A percentile compares a stretch with the other conserved stretches of the same genome.
Evolutionary conservation across 2,113 vertebrate genomes (phyloP).

Genomic region (Ciconia maguari): DNA sequence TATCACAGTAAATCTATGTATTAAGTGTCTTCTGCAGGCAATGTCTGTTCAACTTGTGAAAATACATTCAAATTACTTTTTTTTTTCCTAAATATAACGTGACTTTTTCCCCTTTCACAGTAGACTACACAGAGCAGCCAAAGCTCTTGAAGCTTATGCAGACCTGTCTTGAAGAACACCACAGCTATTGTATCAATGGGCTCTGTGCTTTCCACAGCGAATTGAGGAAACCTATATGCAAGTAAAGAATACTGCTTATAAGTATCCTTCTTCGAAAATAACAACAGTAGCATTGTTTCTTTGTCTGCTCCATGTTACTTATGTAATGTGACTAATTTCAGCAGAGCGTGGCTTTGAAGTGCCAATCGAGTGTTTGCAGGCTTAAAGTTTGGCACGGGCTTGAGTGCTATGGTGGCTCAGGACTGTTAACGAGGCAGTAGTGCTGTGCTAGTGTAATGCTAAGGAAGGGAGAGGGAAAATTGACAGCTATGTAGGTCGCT

Average conservation of each 20-base stretch:
- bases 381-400: not conserved
- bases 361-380: not conserved
- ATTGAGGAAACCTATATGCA: slow-evolving; percentile 75
- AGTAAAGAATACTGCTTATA: slow-evolving; percentile 47
- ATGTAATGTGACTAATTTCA: no score
- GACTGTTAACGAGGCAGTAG: no score
- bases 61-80: accelerated
- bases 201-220: slow-evolving; percentile 73
- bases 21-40: not conserved
- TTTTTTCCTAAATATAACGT: not conserved
- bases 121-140: slow-evolving; percentile 44
- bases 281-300: not conserved
- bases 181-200: slow-evolving; percentile 77
- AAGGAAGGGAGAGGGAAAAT: not conserved
- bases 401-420: not conserved
- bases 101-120: not conserved
- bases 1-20: accelerated
- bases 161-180: slow-evolving; percentile 71
- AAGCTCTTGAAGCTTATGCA: slow-evolving; percentile 72
- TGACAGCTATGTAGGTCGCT: not conserved
- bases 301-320: not conserved
- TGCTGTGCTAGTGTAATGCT: not conserved
- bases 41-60: not conserved
- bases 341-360: not conserved
- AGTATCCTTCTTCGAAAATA: not conserved